Conservation (phyloP, 2,797 vertebrate species). For the Gambelia wislizenii region DNA sequence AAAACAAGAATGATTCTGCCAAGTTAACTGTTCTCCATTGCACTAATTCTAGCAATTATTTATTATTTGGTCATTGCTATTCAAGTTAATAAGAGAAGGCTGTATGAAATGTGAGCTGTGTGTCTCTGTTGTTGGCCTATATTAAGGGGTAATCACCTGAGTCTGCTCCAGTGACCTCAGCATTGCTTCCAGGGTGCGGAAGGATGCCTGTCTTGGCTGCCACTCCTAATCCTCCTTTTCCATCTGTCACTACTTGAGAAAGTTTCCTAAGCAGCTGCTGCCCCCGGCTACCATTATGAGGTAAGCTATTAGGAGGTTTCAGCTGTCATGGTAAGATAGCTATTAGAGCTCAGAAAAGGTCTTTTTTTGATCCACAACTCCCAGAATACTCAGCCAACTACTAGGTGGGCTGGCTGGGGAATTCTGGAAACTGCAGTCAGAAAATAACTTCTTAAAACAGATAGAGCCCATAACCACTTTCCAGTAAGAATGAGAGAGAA, state of each 20-base stretch:
- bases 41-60: slow-evolving; percentile 8
- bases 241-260: slow-evolving; percentile 1
- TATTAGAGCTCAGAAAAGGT: too few relatives aligned
- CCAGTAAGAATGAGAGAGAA: too few relatives aligned
- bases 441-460: too few relatives aligned
- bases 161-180: slow-evolving; percentile 1
- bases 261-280: background rate
- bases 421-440: too few relatives aligned
- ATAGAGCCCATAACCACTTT: background rate
- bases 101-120: background rate
- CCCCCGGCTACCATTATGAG: background rate
- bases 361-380: too few relatives aligned
- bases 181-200: background rate
- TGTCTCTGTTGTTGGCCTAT: background rate
- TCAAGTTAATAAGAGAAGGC: slow-evolving; percentile 1
- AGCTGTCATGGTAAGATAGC: background rate
- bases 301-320: background rate
- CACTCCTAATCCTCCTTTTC: background rate
- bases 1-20: background rate
- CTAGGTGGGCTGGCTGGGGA: too few relatives aligned
- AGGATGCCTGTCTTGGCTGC: background rate
- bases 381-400: too few relatives aligned
- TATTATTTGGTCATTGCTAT: background rate
- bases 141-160: background rate
- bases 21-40: background rate